phyloP scores from a whole-genome alignment of 2,888 invertebrate species.

The Lutraria lutraria region DNA sequence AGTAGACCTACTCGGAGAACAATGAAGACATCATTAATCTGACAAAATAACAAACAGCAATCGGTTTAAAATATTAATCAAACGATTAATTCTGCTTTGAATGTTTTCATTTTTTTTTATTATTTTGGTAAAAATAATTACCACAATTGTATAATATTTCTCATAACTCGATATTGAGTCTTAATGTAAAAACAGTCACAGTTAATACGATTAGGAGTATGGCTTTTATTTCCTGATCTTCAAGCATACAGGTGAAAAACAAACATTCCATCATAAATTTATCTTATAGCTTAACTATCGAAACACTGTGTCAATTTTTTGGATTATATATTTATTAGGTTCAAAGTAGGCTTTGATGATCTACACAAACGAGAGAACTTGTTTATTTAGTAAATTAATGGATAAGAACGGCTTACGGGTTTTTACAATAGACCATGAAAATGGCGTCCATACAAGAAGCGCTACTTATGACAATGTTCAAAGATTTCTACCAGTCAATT shows the following conservation, averaged over 20 bases:
- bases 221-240: conserved; percentile 18
- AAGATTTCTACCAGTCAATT: conserved; percentile 2
- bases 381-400: conserved; percentile 64
- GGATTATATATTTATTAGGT: conserved; percentile 56
- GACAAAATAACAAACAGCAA: background rate
- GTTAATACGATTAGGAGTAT: conserved; percentile 26
- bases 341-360: conserved; percentile 27
- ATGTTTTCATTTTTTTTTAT: background rate
- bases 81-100: background rate
- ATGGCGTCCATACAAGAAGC: conserved; percentile 6
- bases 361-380: conserved; percentile 16
- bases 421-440: conserved; percentile 25
- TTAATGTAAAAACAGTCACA: background rate
- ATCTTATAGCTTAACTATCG: conserved; percentile 21
- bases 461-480: conserved; percentile 22
- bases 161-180: background rate
- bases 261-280: conserved; percentile 31
- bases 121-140: background rate
- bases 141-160: conserved; percentile 3
- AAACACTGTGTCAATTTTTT: conserved; percentile 41
- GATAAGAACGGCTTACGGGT: conserved; percentile 43
- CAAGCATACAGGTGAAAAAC: conserved; percentile 15
- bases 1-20: background rate
- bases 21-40: background rate
- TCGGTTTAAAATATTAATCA: conserved; percentile 20